phyloP scores from a whole-genome alignment of 1,140 invertebrate genomes.

The Chironomus tepperi region DNA sequence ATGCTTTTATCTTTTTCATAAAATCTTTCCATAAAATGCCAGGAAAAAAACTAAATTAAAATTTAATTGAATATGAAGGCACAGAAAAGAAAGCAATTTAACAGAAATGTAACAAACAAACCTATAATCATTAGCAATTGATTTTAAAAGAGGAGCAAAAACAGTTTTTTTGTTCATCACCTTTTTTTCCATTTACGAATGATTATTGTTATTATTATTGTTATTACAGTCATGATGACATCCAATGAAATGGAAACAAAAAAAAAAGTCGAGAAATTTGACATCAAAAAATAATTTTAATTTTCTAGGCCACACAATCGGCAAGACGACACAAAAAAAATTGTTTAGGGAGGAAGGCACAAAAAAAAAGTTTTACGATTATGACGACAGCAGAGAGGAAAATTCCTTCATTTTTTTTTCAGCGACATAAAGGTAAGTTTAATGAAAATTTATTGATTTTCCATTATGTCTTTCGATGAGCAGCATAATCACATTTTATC shows the following conservation, averaged over 20 bases:
- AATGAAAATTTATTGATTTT: slow-evolving; percentile 15
- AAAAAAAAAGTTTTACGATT: not conserved
- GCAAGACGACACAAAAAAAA: not conserved
- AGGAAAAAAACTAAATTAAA: no score
- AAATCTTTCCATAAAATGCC: no score
- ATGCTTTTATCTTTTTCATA: no score
- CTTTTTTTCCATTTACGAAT: not conserved
- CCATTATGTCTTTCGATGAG: slow-evolving; percentile 1
- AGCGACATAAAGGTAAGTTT: not conserved
- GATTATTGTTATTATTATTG: slow-evolving; percentile 3
- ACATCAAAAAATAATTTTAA: not conserved
- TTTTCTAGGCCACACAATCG: not conserved
- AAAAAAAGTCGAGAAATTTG: not conserved
- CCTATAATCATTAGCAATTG: no score
- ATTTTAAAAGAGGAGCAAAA: no score
- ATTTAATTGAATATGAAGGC: no score
- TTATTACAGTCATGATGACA: not conserved
- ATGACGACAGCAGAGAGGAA: not conserved
- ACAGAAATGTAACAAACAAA: no score
- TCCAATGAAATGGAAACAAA: not conserved
- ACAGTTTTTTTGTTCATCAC: no score
- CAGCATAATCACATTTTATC: slow-evolving; percentile 6
- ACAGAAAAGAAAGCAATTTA: no score
- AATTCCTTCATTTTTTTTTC: not conserved
- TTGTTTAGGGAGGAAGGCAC: not conserved